Conservation (phyloP, 2,888 invertebrate species). For the Dynastes hyllus region DNA sequence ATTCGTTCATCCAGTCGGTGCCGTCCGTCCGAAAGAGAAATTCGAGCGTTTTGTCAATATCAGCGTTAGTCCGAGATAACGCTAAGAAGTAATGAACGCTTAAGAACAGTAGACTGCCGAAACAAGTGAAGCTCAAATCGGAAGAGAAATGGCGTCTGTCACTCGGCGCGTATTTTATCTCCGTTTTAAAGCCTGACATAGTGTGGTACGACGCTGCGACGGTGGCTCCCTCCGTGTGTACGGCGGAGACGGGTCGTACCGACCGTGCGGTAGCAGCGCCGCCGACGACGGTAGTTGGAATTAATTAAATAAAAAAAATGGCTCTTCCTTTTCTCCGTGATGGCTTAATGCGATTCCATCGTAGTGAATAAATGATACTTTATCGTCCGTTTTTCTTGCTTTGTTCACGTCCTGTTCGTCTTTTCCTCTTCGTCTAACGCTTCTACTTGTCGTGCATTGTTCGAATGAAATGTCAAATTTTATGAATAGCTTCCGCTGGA, state of each 20-base stretch:
- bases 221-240: not conserved
- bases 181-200: slow-evolving; percentile 70
- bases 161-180: slow-evolving; percentile 68
- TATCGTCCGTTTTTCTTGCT: slow-evolving; percentile 23
- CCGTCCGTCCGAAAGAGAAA: slow-evolving; percentile 11
- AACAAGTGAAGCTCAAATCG: slow-evolving; percentile 62
- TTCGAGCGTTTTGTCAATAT: slow-evolving; percentile 57
- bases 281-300: slow-evolving; percentile 63
- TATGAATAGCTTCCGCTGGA: not conserved
- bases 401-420: not conserved
- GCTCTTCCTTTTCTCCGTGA: slow-evolving; percentile 62
- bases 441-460: not conserved
- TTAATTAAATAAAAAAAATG: slow-evolving; percentile 70
- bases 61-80: slow-evolving; percentile 53
- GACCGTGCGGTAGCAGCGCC: not conserved
- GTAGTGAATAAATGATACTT: slow-evolving; percentile 67
- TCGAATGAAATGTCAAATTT: not conserved
- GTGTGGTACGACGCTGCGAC: slow-evolving; percentile 59
- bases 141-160: slow-evolving; percentile 68
- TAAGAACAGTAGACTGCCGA: slow-evolving; percentile 53
- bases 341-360: slow-evolving; percentile 68
- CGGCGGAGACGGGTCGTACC: not conserved
- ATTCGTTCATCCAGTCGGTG: not conserved
- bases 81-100: slow-evolving; percentile 48
- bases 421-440: not conserved